phyloP scores from a whole-genome alignment of 2,113 vertebrate species.

The Alosa alosa region DNA sequence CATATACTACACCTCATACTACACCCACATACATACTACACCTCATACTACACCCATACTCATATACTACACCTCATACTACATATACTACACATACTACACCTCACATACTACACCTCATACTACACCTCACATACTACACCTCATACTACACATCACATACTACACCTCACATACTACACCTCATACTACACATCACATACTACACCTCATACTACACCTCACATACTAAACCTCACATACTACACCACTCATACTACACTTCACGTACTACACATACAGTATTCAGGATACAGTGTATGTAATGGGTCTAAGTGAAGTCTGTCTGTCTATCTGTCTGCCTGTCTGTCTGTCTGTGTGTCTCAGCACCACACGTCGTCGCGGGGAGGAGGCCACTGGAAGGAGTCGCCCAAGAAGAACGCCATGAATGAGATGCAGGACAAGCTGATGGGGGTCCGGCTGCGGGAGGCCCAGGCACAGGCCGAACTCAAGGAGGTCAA shows the following conservation, averaged over 20 bases:
- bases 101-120: no score
- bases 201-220: no score
- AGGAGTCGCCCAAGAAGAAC: slow-evolving; percentile 88
- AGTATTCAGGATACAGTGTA: no score
- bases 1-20: not conserved
- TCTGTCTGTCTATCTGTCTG: not conserved
- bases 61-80: not conserved
- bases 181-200: no score
- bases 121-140: no score
- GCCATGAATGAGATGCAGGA: slow-evolving; percentile 86
- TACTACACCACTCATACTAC: not conserved
- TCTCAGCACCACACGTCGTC: slow-evolving; percentile 81
- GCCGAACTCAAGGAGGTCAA: slow-evolving; percentile 84
- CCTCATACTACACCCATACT: not conserved
- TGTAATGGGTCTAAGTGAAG: no score
- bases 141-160: no score
- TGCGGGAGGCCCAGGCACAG: slow-evolving; percentile 87
- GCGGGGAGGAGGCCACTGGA: slow-evolving; percentile 80
- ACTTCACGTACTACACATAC: not conserved
- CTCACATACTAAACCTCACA: not conserved
- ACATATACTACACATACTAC: no score
- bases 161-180: no score
- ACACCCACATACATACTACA: no score
- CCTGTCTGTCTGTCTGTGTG: not conserved
- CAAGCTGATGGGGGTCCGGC: slow-evolving; percentile 82